Evolutionary conservation across 2,888 invertebrate species (phyloP), one percentile per base, ranked within the genome.

Genomic region (Plagiodera versicolora): DNA sequence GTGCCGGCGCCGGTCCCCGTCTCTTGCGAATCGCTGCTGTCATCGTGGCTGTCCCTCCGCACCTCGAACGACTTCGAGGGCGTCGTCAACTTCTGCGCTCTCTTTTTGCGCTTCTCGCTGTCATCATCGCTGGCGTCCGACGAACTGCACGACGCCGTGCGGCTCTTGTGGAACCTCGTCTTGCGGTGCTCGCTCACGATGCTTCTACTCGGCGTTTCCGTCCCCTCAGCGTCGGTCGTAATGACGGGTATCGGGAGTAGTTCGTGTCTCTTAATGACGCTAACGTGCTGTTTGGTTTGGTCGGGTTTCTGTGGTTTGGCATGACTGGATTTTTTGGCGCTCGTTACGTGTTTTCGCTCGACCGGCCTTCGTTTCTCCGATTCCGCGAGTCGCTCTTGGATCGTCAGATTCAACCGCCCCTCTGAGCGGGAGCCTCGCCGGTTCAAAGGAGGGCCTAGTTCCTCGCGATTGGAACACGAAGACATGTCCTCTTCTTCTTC

Each of bases 41-140:
- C 92, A 74, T 92, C 92, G 80, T 92, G 89, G 47, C 91, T 91
- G 75, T 93, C 92, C 9, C 92, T 84, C 17, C 92, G 63, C 81
- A 74, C 75, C 63, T 72, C 74, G 51, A 75, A 70, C 5, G 77
- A 24, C 24, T 77, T 78, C 6, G 75, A 70, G 2, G 73, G 66
- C 45, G 88, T 84, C 39, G 83, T 84, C 57, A 91, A 83, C 75
- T 89, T 89, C 44, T 53, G 89, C 11, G 89, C 89, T 56, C 92
- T 85, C 76, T 93, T 92, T 77, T 93, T 93, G 65, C 91, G 86
- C 46, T 87, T 86, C 75, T 93, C 93, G 54, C 91, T 91, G 75
- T 92, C 92, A 71, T 89, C 89, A 78, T 95, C 95, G 61, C 95
- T 95, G 5, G 96, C 92, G 79, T 97, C 96, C 0, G 95, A 95